Base-by-base conservation (phyloP, 2,797 vertebrate species). In the Sandelia bainsii region DNA sequence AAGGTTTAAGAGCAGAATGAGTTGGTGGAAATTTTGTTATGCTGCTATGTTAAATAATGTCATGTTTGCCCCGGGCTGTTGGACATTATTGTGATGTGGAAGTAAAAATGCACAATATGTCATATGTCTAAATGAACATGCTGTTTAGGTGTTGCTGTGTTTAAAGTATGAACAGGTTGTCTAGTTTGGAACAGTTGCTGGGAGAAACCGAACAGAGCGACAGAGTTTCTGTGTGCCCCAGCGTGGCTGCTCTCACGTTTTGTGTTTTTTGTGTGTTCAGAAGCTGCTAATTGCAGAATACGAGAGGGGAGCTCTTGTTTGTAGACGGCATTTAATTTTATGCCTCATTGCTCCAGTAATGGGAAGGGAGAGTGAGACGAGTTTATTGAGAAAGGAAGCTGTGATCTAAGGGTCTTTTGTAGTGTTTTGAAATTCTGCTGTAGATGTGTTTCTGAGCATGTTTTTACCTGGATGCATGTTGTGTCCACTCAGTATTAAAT, bases 241-340 rank as follows among this genome's bases (percentile, higher is more conserved):
- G 59, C 14, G 25, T 5, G 44, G 52, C 29, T 44, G 45, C 49
- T 6, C 10, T 19, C 48, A 45, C 34, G 0, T 27, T 42, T 42
- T 42, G 5, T 42, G 6, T 6, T 27, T 69, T 13, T 17, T 62
- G 23, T 6, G 17, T 42, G 71, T 83, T 71, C 6, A 1, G 8
- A 67, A 51, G 80, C 54, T 19, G 59, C 73, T 87, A 86, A 89
- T 86, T 83, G 67, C 54, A 23, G 44, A 52, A 81, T 72, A 70
- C 76, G 80, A 77, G 62, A 69, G 58, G 46, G 32, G 46, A 60
- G 58, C 40, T 69, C 60, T 80, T 11, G 3, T 78, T 83, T 82
- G 72, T 70, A 62, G 40, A 81, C 59, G 58, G 34, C 64, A 39
- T 84, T 83, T 72, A 13, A 87, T 87, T 86, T 79, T 13, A n/a